phyloP scores from a whole-genome alignment of 2,797 vertebrate genomes.

The Cyprinella venusta region DNA sequence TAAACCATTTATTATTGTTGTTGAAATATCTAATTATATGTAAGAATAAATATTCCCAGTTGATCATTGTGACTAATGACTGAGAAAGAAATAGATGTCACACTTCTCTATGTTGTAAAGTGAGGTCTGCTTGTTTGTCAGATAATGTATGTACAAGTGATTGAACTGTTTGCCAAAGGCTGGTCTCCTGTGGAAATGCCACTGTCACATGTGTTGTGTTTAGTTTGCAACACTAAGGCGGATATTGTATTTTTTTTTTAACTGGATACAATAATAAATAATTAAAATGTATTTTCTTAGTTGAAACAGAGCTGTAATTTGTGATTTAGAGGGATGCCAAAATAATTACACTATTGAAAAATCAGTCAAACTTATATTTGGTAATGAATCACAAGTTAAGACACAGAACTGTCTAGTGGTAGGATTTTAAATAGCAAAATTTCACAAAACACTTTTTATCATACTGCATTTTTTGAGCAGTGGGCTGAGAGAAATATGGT shows the following conservation, averaged over 20 bases:
- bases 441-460: neutral
- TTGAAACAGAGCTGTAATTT: neutral
- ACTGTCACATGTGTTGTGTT: conserved; percentile 15
- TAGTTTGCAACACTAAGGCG: neutral
- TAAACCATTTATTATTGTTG: neutral
- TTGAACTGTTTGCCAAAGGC: conserved; percentile 47
- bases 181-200: neutral
- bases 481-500: conserved; percentile 18
- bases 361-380: neutral
- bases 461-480: neutral
- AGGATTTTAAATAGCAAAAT: neutral
- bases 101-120: neutral
- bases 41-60: neutral
- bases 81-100: neutral
- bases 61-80: neutral
- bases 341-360: neutral
- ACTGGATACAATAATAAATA: neutral
- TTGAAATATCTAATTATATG: neutral
- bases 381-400: neutral
- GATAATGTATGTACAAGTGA: neutral
- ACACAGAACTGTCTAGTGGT: neutral
- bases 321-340: neutral
- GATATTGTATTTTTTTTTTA: neutral
- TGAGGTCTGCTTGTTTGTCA: neutral
- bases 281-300: neutral